Conservation (phyloP, 2,113 vertebrate species). For the Brevimyrus niger region DNA sequence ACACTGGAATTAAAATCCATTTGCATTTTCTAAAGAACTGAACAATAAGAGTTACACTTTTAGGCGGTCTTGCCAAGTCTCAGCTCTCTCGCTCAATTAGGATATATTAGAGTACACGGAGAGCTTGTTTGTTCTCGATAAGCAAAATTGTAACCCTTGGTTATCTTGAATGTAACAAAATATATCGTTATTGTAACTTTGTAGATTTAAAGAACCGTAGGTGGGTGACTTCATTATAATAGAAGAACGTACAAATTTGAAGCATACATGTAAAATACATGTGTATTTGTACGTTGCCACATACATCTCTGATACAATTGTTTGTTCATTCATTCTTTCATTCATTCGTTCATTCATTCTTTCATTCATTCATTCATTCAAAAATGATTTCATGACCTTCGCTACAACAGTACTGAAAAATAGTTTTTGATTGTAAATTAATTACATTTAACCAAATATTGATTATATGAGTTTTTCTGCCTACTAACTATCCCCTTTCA, state of each 20-base stretch:
- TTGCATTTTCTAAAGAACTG: slow-evolving; percentile 61
- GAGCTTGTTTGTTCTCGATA: background rate
- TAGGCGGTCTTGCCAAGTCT: background rate
- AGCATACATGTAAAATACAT: background rate
- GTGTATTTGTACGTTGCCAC: background rate
- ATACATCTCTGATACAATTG: background rate
- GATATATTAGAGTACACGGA: background rate
- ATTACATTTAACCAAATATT: background rate
- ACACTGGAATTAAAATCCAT: slow-evolving; percentile 49
- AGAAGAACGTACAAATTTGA: background rate
- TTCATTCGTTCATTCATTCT: background rate
- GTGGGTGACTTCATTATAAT: background rate
- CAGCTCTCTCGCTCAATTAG: background rate
- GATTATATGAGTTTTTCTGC: background rate
- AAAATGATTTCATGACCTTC: background rate
- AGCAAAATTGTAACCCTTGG: background rate
- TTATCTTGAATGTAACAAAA: background rate
- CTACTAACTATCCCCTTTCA: background rate
- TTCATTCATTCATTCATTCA: background rate
- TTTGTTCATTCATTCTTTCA: background rate
- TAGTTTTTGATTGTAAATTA: background rate
- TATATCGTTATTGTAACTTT: background rate
- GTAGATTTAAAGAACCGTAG: background rate
- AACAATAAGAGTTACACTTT: background rate
- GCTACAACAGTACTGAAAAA: background rate